phyloP scores from a whole-genome alignment of 2,888 invertebrate species.

The Neuroscelio doddi region DNA sequence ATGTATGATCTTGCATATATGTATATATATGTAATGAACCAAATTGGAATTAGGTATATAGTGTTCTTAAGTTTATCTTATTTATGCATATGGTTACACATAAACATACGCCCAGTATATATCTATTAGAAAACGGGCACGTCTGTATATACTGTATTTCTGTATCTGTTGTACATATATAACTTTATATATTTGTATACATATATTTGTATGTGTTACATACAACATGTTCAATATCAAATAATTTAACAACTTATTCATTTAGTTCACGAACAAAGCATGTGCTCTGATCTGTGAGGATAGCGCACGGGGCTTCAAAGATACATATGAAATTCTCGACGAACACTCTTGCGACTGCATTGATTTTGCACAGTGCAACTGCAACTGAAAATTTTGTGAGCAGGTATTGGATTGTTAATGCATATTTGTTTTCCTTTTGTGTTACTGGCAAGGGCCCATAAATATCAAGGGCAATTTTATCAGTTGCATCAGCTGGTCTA shows the following conservation, averaged over 20 bases:
- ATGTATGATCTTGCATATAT: too few relatives aligned
- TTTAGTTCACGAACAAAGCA: not conserved
- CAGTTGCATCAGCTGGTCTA: not conserved
- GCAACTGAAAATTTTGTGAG: slow-evolving; percentile 5
- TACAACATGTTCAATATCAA: not conserved
- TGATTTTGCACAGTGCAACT: not conserved
- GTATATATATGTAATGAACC: too few relatives aligned
- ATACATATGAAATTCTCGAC: not conserved
- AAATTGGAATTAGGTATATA: too few relatives aligned
- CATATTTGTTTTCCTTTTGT: not conserved
- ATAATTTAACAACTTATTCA: slow-evolving; percentile 3
- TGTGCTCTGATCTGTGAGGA: slow-evolving; percentile 6
- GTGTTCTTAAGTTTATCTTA: too few relatives aligned
- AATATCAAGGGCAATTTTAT: not conserved
- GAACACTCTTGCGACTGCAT: not conserved
- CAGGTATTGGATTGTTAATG: slow-evolving; percentile 5
- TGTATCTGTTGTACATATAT: too few relatives aligned
- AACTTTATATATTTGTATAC: too few relatives aligned
- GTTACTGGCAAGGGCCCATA: slow-evolving; percentile 4
- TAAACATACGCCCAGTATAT: too few relatives aligned
- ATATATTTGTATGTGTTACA: slow-evolving; percentile 9
- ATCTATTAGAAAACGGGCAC: too few relatives aligned
- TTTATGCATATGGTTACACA: too few relatives aligned
- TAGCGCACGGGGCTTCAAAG: not conserved
- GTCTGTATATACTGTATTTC: too few relatives aligned